These are phyloP conservation scores for Microctonus brassicae DNA, from an alignment of 2,888 invertebrate species.

Conservation along the genomic window DNA sequence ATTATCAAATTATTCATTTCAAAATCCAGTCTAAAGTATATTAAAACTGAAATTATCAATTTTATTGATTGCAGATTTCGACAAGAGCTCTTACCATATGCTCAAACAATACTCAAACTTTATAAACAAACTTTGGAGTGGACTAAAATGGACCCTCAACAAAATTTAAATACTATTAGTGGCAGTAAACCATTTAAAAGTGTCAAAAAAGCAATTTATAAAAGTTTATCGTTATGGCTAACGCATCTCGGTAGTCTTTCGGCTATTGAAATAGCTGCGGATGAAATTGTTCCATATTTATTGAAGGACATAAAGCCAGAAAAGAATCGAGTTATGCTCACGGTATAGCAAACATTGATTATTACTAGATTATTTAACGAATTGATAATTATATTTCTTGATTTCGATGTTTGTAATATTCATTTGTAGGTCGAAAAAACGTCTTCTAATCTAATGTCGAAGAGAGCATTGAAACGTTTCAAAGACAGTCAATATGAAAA, in stretches of 20 bases:
- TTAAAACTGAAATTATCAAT: not conserved
- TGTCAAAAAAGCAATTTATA: slow-evolving; percentile 55
- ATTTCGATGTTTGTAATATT: not conserved
- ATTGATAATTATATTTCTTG: slow-evolving; percentile 11
- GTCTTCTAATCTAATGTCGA: slow-evolving; percentile 55
- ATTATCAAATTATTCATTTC: slow-evolving; percentile 12
- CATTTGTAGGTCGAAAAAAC: slow-evolving; percentile 54
- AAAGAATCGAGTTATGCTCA: slow-evolving; percentile 54
- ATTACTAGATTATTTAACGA: not conserved
- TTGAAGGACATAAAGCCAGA: slow-evolving; percentile 58
- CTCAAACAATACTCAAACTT: slow-evolving; percentile 57
- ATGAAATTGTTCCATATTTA: slow-evolving; percentile 55
- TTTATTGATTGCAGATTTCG: slow-evolving; percentile 53
- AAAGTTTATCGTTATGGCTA: slow-evolving; percentile 59
- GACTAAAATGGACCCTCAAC: slow-evolving; percentile 50
- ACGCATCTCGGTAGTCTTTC: slow-evolving; percentile 52
- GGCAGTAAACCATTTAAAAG: slow-evolving; percentile 54
- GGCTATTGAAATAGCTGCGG: slow-evolving; percentile 58
- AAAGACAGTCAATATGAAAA: slow-evolving; percentile 56
- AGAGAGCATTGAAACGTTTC: slow-evolving; percentile 55
- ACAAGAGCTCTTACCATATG: slow-evolving; percentile 57
- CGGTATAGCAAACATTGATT: slow-evolving; percentile 47
- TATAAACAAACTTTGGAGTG: slow-evolving; percentile 59
- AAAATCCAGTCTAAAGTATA: not conserved
- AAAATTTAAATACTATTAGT: slow-evolving; percentile 49